Evolutionary conservation across 92 coral and sea anemone species (phyloP), one percentile per base, ranked within the genome.

Genomic region (Pocillopora meandrina): DNA sequence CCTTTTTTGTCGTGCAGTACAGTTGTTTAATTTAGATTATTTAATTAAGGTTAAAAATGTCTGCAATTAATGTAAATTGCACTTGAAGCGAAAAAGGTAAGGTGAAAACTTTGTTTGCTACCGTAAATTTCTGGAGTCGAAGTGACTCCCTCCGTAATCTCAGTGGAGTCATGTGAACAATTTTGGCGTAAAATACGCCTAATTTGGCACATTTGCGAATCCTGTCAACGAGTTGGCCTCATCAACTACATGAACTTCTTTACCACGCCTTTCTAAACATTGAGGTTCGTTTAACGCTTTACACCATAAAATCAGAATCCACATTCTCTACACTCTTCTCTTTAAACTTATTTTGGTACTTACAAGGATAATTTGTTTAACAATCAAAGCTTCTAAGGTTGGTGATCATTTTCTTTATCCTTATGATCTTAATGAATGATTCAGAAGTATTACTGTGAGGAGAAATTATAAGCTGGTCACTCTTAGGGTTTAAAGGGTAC

Each of bases 61-160:
- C 59, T 82, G 33, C 85, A 70, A 59, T 82, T 82, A 82, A 82
- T 71, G 72, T 62, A 62, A 78, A 78, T 78, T 78, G 82, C 71
- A 56, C 71, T 82, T 82, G 78, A 56, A 58, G 71, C 57, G 71
- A 74, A 83, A 83, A 83, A 74, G 80, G 87, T 83, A 61, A 72
- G 80, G 80, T 31, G n/a, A 83, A 73, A 78, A 78, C 82, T 78
- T 69, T 78, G 82, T 83, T 83, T 83, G 80, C 49, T 61, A 83
- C 63, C 58, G 74, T 72, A 73, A 83, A 83, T 72, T 83, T 83
- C 87, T 83, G 80, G 80, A 71, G 87, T 60, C 80, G 61, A 83
- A 83, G 87, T 83, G 73, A 83, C 80, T 83, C 80, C 79, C 72
- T 72, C 78, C 71, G 85, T 70, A 82, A 82, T 71, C 82, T 62